phyloP scores from a whole-genome alignment of 92 coral and sea anemone species.

The Siderastrea radians region DNA sequence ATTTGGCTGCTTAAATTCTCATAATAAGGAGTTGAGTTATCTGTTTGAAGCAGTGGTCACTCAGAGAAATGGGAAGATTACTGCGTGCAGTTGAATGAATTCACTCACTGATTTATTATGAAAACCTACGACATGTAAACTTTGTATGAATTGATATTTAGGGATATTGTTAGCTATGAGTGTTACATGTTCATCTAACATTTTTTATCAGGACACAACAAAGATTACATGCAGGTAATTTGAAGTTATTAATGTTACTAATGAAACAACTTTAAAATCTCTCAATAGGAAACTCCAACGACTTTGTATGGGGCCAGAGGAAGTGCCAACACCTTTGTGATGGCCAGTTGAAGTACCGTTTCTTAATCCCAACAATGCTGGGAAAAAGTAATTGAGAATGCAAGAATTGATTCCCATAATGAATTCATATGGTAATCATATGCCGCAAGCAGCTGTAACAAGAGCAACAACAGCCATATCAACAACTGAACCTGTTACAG shows the following conservation, averaged over 20 bases:
- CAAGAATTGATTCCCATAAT: not conserved
- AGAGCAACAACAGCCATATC: not conserved
- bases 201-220: too few relatives aligned
- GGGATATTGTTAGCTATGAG: too few relatives aligned
- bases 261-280: too few relatives aligned
- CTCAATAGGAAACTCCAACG: constrained; percentile 7
- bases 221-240: not conserved
- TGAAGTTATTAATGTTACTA: not conserved
- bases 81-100: too few relatives aligned
- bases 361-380: constrained; percentile 25
- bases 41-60: too few relatives aligned
- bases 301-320: not conserved
- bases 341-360: constrained; percentile 3
- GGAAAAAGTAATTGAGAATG: constrained; percentile 1
- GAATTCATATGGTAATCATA: constrained; percentile 7
- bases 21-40: too few relatives aligned
- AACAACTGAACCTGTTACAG: not conserved
- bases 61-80: too few relatives aligned
- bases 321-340: constrained; percentile 10
- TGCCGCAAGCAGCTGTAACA: not conserved
- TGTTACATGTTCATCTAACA: too few relatives aligned
- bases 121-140: too few relatives aligned
- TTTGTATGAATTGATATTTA: too few relatives aligned
- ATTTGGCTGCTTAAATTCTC: too few relatives aligned
- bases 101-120: too few relatives aligned